A percentile compares a stretch with the other conserved stretches of the same genome.
Conservation (phyloP, 2,797 vertebrate genomes). For the Silurus lanzhouensis region DNA sequence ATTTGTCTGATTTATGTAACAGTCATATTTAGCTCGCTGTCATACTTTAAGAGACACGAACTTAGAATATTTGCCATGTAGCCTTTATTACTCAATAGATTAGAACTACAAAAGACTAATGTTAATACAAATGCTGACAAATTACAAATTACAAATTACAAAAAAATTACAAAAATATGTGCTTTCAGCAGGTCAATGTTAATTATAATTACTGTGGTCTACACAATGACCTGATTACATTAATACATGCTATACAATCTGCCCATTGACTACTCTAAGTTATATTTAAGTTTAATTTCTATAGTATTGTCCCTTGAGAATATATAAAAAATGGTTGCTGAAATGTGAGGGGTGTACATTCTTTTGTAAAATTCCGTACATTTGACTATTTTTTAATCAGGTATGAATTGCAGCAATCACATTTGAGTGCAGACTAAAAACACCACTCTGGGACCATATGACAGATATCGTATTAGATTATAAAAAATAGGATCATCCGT, state of each 20-base stretch:
- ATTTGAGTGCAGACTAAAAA: not conserved
- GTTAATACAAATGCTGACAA: not conserved
- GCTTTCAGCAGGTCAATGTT: not conserved
- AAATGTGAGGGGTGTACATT: too few relatives aligned
- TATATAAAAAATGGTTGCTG: too few relatives aligned
- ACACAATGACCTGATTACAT: not conserved
- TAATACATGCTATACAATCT: not conserved
- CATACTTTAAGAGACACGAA: conserved; percentile 19
- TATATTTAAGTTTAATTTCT: too few relatives aligned
- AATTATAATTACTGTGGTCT: not conserved
- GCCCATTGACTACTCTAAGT: too few relatives aligned
- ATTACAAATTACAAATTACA: too few relatives aligned
- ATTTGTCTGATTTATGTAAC: conserved; percentile 40
- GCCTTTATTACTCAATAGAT: not conserved
- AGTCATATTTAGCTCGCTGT: conserved; percentile 31
- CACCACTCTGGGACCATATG: not conserved
- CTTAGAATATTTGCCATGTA: not conserved
- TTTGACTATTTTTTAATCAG: not conserved
- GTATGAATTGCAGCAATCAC: not conserved
- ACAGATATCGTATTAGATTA: not conserved
- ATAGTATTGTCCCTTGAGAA: too few relatives aligned
- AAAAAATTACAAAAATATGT: not conserved
- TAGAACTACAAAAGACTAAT: too few relatives aligned
- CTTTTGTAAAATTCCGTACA: too few relatives aligned
- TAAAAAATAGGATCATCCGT: too few relatives aligned